Evolutionary conservation across 1,140 invertebrate genomes (phyloP), one percentile per base, ranked within the genome.

Genomic region (Choristoneura fumiferana): DNA sequence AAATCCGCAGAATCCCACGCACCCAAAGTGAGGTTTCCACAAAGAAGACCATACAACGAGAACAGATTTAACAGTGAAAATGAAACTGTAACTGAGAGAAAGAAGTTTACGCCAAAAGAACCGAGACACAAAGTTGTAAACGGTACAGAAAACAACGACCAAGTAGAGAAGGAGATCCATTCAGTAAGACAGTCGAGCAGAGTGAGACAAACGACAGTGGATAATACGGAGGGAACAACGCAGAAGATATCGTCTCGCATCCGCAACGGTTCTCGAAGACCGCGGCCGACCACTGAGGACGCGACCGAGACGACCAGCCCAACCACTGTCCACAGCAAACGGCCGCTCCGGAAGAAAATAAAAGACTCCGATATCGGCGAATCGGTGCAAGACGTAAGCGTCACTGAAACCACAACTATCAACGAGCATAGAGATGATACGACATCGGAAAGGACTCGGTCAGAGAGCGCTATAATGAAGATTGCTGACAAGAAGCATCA

Each of bases 391-490:
- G 84, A 87, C 36, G 54, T 87, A 36, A 58, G 71, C 18, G 84
- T 87, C 1, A 83, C 77, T 5, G 83, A 87, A 52, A 79, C 78
- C 1, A 76, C 71, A 29, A 58, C 65, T 0, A 65, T 65, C 29
- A 67, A 70, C 17, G 81, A 81, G 13, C 66, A 76, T 17, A 81
- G 67, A 59, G 81, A 76, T 57, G 84, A 89, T 54, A 77, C 81
- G 1, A 89, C 86, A 9, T 89, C 89, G 39, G 88, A 90, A 63
- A 83, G 81, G 63, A 80, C 79, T 34, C 69, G 78, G 57, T 90
- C 89, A n/a, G 90, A 91, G 61, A 90, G 87, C 22, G 88, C 89
- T 29, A 91, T 91, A 10, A 91, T 91, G 90, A 91, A 91, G 69
- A 91, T 91, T 68, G 87, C 89, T 18, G 88, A 90, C 35, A 86